Evolutionary conservation across 2,113 vertebrate species (phyloP).

Genomic region (Macquaria ambigua): DNA sequence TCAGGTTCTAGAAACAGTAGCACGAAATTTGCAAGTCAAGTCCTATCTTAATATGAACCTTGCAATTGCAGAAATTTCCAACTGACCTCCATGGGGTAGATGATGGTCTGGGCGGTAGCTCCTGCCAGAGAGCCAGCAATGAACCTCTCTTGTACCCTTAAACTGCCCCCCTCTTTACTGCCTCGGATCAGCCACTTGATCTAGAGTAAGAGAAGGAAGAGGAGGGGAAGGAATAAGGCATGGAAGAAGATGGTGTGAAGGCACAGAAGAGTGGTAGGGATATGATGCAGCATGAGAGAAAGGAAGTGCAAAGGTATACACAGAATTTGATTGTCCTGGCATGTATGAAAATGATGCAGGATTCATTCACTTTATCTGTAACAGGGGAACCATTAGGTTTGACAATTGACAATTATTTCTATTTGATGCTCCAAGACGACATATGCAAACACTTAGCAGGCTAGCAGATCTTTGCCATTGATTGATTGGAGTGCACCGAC

Average conservation of each 20-base stretch:
- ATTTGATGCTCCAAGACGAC: not conserved
- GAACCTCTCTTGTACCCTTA: slow-evolving; percentile 91
- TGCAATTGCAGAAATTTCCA: not conserved
- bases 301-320: not conserved
- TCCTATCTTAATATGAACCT: not conserved
- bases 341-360: not conserved
- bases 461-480: not conserved
- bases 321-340: not conserved
- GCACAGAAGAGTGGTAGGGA: not conserved
- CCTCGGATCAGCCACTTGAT: slow-evolving; percentile 91
- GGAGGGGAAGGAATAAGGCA: not conserved
- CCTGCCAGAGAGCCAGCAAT: slow-evolving; percentile 94
- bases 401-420: not conserved
- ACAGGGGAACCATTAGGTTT: not conserved
- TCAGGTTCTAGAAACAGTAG: not conserved
- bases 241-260: not conserved
- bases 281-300: not conserved
- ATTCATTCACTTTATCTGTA: not conserved
- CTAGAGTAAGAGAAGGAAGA: slow-evolving; percentile 68
- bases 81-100: slow-evolving; percentile 94
- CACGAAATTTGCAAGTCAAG: not conserved
- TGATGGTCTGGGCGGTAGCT: slow-evolving; percentile 94
- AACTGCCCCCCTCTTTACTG: slow-evolving; percentile 85
- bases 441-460: not conserved
- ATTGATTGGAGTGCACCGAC: slow-evolving; percentile 72